Evolutionary conservation across 2,113 vertebrate genomes (phyloP), one percentile per base, ranked within the genome.

Genomic region (Xiphophorus couchianus): DNA sequence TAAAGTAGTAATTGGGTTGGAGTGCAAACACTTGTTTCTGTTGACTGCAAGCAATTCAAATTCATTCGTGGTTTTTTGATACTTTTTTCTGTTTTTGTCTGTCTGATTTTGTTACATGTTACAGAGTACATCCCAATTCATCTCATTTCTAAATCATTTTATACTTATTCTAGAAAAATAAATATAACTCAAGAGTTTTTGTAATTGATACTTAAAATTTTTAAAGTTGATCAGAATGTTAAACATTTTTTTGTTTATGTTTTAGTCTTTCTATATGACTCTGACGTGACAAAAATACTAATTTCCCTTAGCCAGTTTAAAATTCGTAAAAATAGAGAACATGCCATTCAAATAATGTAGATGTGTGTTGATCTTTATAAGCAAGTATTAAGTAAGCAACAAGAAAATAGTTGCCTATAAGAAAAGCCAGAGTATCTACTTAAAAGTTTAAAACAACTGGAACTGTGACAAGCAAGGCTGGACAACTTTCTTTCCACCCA

Each of bases 1-100:
- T 61, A 37, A 62, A 75, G 67, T 22, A 35, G 39, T 79, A 81
- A 87, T 78, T 82, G 68, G 75, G 54, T 76, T 58, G 66, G 22
- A 54, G 37, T 67, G 64, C 48, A 62, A 71, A 78, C 31, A 42
- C 61, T 65, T 77, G 71, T 84, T 81, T 80, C 42, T 75, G 61
- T 29, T 77, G 71, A 64, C 58, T 71, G 27, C 62, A 28, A 71
- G 73, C 19, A 44, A 81, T 79, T 31, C 31, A 54, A 66, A 73
- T 77, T 7, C n/a, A 27, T 42, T 73, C 31, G 77, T 60, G 68
- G 10, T 75, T 78, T 35, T 65, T 12, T 69, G 61, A 73, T 39
- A 51, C n/a, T 37, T 63, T 42, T 28, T 28, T 35, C 14, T 13
- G 31, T 25, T 63, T 28, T 28, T 39, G 3, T 71, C 27, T 37